Conservation (phyloP, 1,140 invertebrate genomes). For the Onthophagus taurus region DNA sequence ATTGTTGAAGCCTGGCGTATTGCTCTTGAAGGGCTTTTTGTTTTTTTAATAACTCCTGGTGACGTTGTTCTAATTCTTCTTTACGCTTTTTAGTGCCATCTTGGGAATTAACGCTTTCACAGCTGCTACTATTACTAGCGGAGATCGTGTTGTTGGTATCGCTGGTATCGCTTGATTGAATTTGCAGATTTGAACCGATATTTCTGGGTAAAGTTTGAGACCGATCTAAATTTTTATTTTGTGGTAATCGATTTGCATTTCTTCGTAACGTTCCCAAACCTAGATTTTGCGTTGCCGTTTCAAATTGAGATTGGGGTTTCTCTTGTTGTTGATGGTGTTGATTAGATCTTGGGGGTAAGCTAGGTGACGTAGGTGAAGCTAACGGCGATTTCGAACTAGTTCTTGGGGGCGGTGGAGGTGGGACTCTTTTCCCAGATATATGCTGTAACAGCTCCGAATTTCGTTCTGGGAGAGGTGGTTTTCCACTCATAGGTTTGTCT, state of each 20-base stretch:
- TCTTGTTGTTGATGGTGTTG: slow-evolving; percentile 35
- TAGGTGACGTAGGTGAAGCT: slow-evolving; percentile 64
- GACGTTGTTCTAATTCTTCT: slow-evolving; percentile 68
- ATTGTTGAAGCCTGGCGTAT: slow-evolving; percentile 74
- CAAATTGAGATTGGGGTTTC: slow-evolving; percentile 34
- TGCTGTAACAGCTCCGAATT: slow-evolving; percentile 59
- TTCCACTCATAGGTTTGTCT: slow-evolving; percentile 34
- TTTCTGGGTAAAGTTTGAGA: slow-evolving; percentile 35
- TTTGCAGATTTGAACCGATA: slow-evolving; percentile 34
- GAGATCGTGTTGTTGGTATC: slow-evolving; percentile 34
- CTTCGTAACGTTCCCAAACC: slow-evolving; percentile 33
- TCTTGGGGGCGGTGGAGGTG: slow-evolving; percentile 76
- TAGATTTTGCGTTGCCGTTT: slow-evolving; percentile 34
- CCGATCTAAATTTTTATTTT: slow-evolving; percentile 35
- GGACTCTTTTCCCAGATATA: slow-evolving; percentile 57
- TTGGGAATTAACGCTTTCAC: slow-evolving; percentile 69
- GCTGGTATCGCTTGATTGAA: slow-evolving; percentile 18
- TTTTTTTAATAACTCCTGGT: slow-evolving; percentile 76
- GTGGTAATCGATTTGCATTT: slow-evolving; percentile 32
- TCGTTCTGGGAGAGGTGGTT: slow-evolving; percentile 69
- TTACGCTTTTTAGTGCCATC: slow-evolving; percentile 58
- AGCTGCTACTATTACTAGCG: slow-evolving; percentile 54
- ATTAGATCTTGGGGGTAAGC: slow-evolving; percentile 45
- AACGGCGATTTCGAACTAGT: slow-evolving; percentile 73
- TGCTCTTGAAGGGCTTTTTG: slow-evolving; percentile 82